A percentile compares a stretch with the other conserved stretches of the same genome.
Evolutionary conservation across 2,888 invertebrate species (phyloP).

Genomic region (Linnaemya tessellans): DNA sequence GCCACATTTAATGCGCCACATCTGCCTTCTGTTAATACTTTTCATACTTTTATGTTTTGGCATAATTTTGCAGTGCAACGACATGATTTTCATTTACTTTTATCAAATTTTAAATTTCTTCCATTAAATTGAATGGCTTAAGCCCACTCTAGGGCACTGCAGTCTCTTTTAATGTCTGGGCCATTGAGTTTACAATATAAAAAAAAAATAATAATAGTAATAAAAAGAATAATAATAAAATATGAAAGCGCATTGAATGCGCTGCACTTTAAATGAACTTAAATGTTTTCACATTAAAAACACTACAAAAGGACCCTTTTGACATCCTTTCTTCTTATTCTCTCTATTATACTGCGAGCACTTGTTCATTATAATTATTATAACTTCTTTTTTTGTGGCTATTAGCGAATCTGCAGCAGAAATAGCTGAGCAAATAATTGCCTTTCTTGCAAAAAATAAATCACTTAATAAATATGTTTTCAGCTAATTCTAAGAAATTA

Average conservation of each 20-base stretch:
- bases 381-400: background rate
- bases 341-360: background rate
- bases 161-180: constrained; percentile 29
- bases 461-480: constrained; percentile 48
- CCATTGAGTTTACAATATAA: constrained; percentile 18
- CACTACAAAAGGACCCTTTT: background rate
- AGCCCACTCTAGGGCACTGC: background rate
- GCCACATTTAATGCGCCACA: too few relatives aligned
- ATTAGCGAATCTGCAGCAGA: background rate
- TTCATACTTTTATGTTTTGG: background rate
- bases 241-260: background rate
- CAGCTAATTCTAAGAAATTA: constrained; percentile 23
- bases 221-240: background rate
- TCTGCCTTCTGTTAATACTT: background rate
- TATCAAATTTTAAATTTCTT: constrained; percentile 54
- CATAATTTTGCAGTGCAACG: background rate
- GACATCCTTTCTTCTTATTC: background rate
- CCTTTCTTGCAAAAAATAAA: constrained; percentile 37
- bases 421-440: constrained; percentile 2
- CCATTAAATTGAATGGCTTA: constrained; percentile 59
- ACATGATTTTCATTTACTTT: constrained; percentile 20
- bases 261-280: background rate
- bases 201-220: constrained; percentile 6
- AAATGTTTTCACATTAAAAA: background rate
- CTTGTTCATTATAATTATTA: constrained; percentile 3